phyloP scores from a whole-genome alignment of 1,140 invertebrate species.

The Sinonovacula constricta region DNA sequence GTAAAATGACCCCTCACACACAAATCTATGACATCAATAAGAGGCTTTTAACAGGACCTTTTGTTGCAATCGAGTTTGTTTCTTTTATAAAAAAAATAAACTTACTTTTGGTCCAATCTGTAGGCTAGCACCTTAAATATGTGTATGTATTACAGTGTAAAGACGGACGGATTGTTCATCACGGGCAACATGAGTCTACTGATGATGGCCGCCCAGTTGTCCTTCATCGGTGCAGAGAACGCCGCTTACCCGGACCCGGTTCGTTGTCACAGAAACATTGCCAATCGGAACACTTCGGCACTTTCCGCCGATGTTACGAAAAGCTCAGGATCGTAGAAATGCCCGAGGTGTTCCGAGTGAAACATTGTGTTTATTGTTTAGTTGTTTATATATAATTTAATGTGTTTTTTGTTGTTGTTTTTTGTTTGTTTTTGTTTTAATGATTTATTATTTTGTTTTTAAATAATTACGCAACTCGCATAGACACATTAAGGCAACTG shows the following conservation, averaged over 20 bases:
- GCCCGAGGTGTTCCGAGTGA: too few relatives aligned
- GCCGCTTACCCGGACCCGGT: conserved; percentile 33
- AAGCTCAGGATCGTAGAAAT: too few relatives aligned
- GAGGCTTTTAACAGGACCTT: not conserved
- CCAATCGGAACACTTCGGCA: too few relatives aligned
- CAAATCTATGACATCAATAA: not conserved
- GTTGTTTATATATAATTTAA: too few relatives aligned
- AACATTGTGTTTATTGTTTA: too few relatives aligned
- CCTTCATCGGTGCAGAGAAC: conserved; percentile 44
- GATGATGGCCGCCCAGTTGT: conserved; percentile 44
- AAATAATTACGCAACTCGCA: too few relatives aligned
- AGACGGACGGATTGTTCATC: conserved; percentile 30
- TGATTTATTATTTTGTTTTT: too few relatives aligned
- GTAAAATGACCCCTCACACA: not conserved
- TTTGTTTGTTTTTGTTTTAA: too few relatives aligned
- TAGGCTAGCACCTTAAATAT: not conserved
- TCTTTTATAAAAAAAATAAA: not conserved
- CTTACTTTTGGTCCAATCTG: not conserved
- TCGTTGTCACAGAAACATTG: too few relatives aligned
- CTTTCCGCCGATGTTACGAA: too few relatives aligned
- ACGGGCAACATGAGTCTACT: conserved; percentile 33
- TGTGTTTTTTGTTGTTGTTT: too few relatives aligned
- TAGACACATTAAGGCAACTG: too few relatives aligned
- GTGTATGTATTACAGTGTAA: not conserved
- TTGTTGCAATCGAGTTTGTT: not conserved